Evolutionary conservation across 1,140 invertebrate genomes (phyloP), one percentile per base, ranked within the genome.

Genomic region (Aphelenchoides fujianensis): DNA sequence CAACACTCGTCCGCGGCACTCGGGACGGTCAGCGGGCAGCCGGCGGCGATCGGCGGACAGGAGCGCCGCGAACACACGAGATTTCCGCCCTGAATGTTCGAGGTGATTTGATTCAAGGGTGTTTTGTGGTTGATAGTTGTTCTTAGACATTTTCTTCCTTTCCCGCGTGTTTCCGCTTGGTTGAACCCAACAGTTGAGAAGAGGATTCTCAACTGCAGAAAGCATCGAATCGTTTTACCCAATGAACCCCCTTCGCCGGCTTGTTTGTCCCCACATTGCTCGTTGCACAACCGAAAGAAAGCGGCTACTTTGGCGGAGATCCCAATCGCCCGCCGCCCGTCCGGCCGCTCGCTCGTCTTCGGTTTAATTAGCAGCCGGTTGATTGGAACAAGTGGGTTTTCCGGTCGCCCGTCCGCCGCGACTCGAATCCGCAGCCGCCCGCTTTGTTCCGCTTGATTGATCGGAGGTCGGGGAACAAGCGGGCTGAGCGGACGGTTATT

Each of bases 61-160:
- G n/a, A 16, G 2, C 53, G 37, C 53, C 63, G 63, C 2, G 63
- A 66, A 3, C 63, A 66, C 28, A 66, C 16, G 1, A 66, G 63
- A 66, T 31, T 66, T 35, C 36, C 12, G 34, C 53, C 32, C 63
- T 66, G 32, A 66, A 66, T 12, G 12, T 48, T n/a, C 41, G 12
- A 12, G 41, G 12, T 48, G 41, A 23, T 48, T 48, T 48, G 23
- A n/a, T n/a, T n/a, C 41, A 48, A 48, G 12, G 41, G 12, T 48
- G 41, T 48, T 48, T 48, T 48, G 41, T 12, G 23, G 41, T 23
- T 48, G 41, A 16, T 48, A 48, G 41, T 23, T 48, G n/a, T 48
- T 48, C 12, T 48, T 48, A 48, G 41, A 12, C 12, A 48, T 48
- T 16, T 16, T 48, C 23, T 48, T 48, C 12, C 23, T 48, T 48